Percentiles rank a stretch among this genome's conserved stretches.
Evolutionary conservation across 2,113 vertebrate species (phyloP).

Genomic region (Polypterus senegalus): DNA sequence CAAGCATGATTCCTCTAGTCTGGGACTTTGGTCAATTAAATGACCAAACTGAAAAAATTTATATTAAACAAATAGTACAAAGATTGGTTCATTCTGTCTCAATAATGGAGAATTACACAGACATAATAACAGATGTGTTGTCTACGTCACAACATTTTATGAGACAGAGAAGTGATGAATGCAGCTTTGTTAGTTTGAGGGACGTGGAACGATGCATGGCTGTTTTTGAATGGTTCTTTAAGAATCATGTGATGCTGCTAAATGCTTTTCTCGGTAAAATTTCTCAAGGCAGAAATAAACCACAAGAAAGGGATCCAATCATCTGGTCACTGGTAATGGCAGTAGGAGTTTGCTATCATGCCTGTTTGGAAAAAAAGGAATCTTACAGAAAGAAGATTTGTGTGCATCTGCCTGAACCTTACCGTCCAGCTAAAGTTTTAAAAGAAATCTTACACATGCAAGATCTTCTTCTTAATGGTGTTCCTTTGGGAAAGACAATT

Average conservation of each 20-base stretch:
- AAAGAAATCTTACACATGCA: slow-evolving; percentile 42
- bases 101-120: not conserved
- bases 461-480: slow-evolving; percentile 48
- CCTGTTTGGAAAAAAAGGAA: slow-evolving; percentile 47
- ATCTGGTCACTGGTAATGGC: slow-evolving; percentile 57
- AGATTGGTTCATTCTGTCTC: slow-evolving; percentile 38
- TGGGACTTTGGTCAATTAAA: slow-evolving; percentile 95
- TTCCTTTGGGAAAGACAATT: slow-evolving; percentile 40
- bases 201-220: slow-evolving; percentile 64
- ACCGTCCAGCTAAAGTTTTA: slow-evolving; percentile 22
- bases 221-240: slow-evolving; percentile 56
- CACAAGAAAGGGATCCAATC: slow-evolving; percentile 1
- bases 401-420: slow-evolving; percentile 33
- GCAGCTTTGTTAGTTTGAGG: slow-evolving; percentile 63
- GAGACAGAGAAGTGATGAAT: slow-evolving; percentile 42
- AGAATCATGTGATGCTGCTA: slow-evolving; percentile 30
- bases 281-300: slow-evolving; percentile 4
- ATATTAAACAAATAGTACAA: slow-evolving; percentile 82
- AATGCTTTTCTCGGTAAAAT: slow-evolving; percentile 6
- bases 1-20: slow-evolving; percentile 82
- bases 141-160: slow-evolving; percentile 57
- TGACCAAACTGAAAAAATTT: slow-evolving; percentile 56
- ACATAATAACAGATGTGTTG: slow-evolving; percentile 37
- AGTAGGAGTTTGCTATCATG: slow-evolving; percentile 56
- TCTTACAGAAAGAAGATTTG: slow-evolving; percentile 36